A percentile compares a stretch with the other conserved stretches of the same genome.
Evolutionary conservation across 2,113 vertebrate genomes (phyloP).

Genomic region (Cranoglanis bouderius): DNA sequence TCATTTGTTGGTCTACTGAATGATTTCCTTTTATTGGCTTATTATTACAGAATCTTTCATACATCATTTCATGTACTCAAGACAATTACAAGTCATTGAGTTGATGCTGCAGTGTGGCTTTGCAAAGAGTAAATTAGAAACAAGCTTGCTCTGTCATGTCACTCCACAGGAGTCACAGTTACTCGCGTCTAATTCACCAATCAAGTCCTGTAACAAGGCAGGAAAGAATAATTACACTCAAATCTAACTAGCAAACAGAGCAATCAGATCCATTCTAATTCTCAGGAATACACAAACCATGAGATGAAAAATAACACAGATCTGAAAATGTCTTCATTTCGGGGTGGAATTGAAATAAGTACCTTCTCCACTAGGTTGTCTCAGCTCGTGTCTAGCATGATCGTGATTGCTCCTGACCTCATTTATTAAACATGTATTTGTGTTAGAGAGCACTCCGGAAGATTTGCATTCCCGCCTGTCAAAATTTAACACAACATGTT

Average conservation of each 20-base stretch:
- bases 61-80: background rate
- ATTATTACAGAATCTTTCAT: no score
- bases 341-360: constrained; percentile 14
- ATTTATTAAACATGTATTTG: constrained; percentile 37
- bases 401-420: constrained; percentile 25
- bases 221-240: constrained; percentile 36
- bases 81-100: background rate
- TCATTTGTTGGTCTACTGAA: background rate
- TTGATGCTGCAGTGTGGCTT: background rate
- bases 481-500: constrained; percentile 22
- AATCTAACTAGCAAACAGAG: constrained; percentile 35
- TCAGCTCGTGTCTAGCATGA: constrained; percentile 34
- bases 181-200: constrained; percentile 21
- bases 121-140: constrained; percentile 8
- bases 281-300: constrained; percentile 19
- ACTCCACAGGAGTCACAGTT: background rate
- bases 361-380: constrained; percentile 6
- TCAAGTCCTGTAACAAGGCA: constrained; percentile 30
- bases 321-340: constrained; percentile 38
- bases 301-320: constrained; percentile 21
- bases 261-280: constrained; percentile 35
- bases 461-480: constrained; percentile 1
- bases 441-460: background rate
- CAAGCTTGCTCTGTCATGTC: constrained; percentile 16
- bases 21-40: background rate